These are phyloP conservation scores for Sus scrofa DNA, from an alignment of 2,113 vertebrate genomes.

Conservation along the genomic window DNA sequence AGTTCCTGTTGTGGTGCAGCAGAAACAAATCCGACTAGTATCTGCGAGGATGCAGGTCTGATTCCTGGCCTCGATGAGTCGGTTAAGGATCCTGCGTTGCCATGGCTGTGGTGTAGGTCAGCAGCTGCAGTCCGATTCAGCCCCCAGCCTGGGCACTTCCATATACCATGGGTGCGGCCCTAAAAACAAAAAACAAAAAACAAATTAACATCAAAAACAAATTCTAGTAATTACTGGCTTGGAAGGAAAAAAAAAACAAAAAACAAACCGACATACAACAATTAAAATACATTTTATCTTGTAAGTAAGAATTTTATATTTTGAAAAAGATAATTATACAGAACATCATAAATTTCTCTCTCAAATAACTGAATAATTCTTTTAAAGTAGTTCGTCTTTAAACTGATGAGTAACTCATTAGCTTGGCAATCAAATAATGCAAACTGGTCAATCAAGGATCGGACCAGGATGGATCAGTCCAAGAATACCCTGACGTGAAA, in stretches of 20 bases:
- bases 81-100: too few relatives aligned
- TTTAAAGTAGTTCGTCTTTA: constrained; percentile 48
- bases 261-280: not conserved
- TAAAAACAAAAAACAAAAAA: too few relatives aligned
- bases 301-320: constrained; percentile 20
- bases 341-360: not conserved
- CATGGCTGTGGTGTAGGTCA: too few relatives aligned
- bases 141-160: too few relatives aligned
- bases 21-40: too few relatives aligned
- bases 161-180: too few relatives aligned
- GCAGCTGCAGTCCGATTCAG: too few relatives aligned
- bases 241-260: constrained; percentile 46
- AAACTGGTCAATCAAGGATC: constrained; percentile 3
- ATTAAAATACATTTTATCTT: constrained; percentile 27
- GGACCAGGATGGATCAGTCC: not conserved
- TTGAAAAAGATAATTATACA: constrained; percentile 51
- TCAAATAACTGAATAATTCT: constrained; percentile 27
- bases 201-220: constrained; percentile 33
- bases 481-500: not conserved
- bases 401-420: constrained; percentile 6
- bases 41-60: too few relatives aligned
- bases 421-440: constrained; percentile 20
- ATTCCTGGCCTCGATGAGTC: too few relatives aligned
- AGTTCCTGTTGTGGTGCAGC: too few relatives aligned
- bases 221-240: constrained; percentile 30